Conservation (phyloP, 2,113 vertebrate genomes). For the Mirounga angustirostris region DNA sequence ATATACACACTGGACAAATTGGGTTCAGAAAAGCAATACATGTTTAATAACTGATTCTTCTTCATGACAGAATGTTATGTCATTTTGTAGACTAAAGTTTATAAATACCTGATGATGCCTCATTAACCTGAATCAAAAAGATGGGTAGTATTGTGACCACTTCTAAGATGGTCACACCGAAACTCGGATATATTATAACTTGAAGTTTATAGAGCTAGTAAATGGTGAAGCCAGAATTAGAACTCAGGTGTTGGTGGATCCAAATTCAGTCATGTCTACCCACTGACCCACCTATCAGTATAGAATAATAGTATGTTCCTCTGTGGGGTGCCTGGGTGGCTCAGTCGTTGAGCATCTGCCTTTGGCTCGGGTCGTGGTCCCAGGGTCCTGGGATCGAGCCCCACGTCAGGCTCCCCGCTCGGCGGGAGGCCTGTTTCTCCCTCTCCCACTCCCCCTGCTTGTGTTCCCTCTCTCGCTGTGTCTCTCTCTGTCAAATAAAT, state of each 20-base stretch:
- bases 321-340: not conserved
- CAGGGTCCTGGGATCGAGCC: too few relatives aligned
- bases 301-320: not conserved
- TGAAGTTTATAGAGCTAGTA: not conserved
- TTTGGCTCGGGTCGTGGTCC: too few relatives aligned
- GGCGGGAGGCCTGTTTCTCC: too few relatives aligned
- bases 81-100: not conserved
- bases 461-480: too few relatives aligned
- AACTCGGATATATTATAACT: not conserved
- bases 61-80: not conserved
- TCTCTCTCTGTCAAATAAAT: too few relatives aligned
- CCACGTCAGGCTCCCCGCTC: too few relatives aligned
- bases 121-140: constrained; percentile 35
- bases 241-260: not conserved
- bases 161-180: not conserved
- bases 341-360: too few relatives aligned
- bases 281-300: not conserved
- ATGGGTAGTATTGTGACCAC: not conserved
- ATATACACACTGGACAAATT: not conserved
- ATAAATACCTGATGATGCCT: not conserved
- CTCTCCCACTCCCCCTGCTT: too few relatives aligned
- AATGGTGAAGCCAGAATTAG: not conserved
- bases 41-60: not conserved
- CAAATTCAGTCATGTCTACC: not conserved
- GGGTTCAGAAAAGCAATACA: not conserved